phyloP scores from a whole-genome alignment of 2,113 vertebrate genomes.

The Onychostruthus taczanowskii region DNA sequence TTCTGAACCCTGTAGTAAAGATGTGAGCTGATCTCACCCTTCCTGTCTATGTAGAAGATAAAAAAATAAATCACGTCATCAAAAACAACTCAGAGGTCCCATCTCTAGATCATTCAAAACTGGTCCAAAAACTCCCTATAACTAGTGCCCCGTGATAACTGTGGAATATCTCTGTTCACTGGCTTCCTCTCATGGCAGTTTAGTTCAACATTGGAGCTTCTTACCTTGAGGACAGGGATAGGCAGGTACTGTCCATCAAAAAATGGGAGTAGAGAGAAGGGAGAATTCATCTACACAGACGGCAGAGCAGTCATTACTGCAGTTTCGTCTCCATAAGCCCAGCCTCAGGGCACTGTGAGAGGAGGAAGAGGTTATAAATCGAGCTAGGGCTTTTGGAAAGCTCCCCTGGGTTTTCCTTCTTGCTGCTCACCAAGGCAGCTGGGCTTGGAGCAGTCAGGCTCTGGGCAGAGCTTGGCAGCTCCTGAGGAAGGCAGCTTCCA shows the following conservation, averaged over 20 bases:
- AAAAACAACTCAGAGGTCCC: neutral
- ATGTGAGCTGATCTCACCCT: neutral
- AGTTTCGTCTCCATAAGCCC: fast-evolving
- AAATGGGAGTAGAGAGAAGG: neutral
- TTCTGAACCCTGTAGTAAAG: neutral
- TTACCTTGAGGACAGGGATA: fast-evolving
- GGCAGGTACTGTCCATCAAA: neutral
- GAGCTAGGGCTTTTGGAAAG: neutral
- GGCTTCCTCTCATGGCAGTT: neutral
- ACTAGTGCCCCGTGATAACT: neutral
- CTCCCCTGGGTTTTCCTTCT: neutral
- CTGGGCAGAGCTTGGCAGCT: neutral
- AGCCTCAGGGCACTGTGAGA: neutral
- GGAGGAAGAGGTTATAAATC: neutral
- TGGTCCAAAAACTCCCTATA: neutral
- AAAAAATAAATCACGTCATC: neutral
- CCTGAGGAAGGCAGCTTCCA: neutral
- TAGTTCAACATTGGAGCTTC: neutral
- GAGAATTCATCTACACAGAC: neutral
- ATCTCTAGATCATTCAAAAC: neutral
- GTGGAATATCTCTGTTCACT: neutral
- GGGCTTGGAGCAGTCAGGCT: neutral
- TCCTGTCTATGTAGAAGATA: neutral
- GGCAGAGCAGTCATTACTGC: neutral
- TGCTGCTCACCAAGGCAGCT: neutral